Evolutionary conservation across 1,140 invertebrate species (phyloP).

Genomic region (Drosophila yakuba): DNA sequence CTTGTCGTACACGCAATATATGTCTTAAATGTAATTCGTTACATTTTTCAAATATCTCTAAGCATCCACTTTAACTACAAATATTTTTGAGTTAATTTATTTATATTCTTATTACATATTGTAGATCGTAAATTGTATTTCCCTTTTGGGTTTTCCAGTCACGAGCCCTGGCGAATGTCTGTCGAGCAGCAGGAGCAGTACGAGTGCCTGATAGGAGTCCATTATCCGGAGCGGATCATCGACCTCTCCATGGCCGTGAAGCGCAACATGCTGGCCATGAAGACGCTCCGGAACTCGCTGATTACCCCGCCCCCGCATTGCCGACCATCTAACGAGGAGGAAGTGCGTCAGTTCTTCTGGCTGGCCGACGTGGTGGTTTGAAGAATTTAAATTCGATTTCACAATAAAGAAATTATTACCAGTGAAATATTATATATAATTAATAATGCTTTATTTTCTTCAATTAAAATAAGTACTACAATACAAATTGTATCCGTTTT

Average conservation of each 20-base stretch:
- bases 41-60: too few relatives aligned
- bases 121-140: too few relatives aligned
- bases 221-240: slow-evolving; percentile 90
- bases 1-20: neutral
- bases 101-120: neutral
- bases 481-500: slow-evolving; percentile 71
- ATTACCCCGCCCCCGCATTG: slow-evolving; percentile 86
- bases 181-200: slow-evolving; percentile 88
- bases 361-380: slow-evolving; percentile 76
- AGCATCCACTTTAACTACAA: too few relatives aligned
- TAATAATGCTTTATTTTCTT: slow-evolving; percentile 77
- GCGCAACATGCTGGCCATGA: slow-evolving; percentile 86
- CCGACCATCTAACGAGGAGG: slow-evolving; percentile 87
- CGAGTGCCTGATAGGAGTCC: slow-evolving; percentile 89
- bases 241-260: slow-evolving; percentile 87
- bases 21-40: too few relatives aligned
- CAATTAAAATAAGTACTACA: slow-evolving; percentile 67
- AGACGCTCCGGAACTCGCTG: slow-evolving; percentile 83
- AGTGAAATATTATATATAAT: slow-evolving; percentile 53
- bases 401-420: slow-evolving; percentile 26
- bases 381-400: neutral
- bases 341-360: slow-evolving; percentile 88
- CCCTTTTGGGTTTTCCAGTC: slow-evolving; percentile 63
- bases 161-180: slow-evolving; percentile 91
- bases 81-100: neutral